Conservation (phyloP, 2,797 vertebrate genomes). For the Phrynocephalus forsythii region DNA sequence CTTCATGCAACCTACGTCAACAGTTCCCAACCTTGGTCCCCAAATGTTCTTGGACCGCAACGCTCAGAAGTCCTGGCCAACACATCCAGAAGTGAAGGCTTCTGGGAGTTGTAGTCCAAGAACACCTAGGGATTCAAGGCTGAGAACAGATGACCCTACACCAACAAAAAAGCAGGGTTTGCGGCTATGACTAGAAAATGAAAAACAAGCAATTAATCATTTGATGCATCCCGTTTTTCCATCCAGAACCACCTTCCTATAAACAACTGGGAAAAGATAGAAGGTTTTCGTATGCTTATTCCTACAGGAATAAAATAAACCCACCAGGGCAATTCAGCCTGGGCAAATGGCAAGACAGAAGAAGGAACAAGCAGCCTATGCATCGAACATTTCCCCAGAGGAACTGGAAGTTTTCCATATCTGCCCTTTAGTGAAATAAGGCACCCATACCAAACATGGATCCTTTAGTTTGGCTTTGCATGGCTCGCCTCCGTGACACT, state of each 20-base stretch:
- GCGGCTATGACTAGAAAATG: not conserved
- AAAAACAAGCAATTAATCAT: not conserved
- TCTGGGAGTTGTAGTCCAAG: too few species aligned
- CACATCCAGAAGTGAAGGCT: too few species aligned
- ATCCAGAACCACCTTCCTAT: not conserved
- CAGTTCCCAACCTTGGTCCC: too few species aligned
- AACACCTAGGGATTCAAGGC: too few species aligned
- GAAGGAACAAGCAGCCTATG: too few species aligned
- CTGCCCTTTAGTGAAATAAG: too few species aligned
- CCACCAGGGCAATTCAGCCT: not conserved
- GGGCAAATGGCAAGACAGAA: not conserved
- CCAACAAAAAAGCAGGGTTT: too few species aligned
- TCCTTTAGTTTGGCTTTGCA: not conserved
- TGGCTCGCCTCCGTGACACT: not conserved
- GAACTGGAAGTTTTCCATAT: too few species aligned
- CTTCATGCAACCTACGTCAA: not conserved
- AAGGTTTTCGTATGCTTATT: not conserved
- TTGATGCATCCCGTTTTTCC: not conserved
- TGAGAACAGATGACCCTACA: too few species aligned
- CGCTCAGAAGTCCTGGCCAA: too few species aligned
- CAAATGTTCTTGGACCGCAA: too few species aligned
- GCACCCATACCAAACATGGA: not conserved
- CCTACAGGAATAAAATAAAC: not conserved
- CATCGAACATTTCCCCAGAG: too few species aligned
- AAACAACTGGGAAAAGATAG: not conserved